Evolutionary conservation across 2,113 vertebrate genomes (phyloP), one percentile per base, ranked within the genome.

Genomic region (Orcinus orca): DNA sequence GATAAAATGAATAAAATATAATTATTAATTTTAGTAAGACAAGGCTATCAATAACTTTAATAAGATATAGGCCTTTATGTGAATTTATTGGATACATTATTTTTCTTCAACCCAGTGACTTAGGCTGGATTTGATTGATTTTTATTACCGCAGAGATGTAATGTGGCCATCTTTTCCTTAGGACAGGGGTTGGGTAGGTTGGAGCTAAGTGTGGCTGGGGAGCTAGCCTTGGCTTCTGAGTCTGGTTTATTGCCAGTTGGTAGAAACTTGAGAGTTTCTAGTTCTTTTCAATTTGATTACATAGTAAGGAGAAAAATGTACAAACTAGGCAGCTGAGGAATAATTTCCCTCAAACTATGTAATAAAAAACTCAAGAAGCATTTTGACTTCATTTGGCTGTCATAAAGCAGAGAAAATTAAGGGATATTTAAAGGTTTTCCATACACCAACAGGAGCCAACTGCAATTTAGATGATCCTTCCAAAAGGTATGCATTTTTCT

Each of bases 191-290:
- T 88, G 47, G 21, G 33, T 58, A 25, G 65, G 55, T 73, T 93
- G 84, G 47, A 70, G 44, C 74, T 79, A 71, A 73, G 38, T 47
- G 65, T 80, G 36, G 17, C 31, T 88, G 25, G 70, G 47, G 55
- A 96, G 70, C 33, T 63, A 96, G 70, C 23, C 47, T 87, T 87
- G 89, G 87, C 83, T 97, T 88, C 76, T 76, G 74, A 84, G 83
- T 87, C 93, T 81, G 92, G 23, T 92, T 96, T 86, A 13, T 15
- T 93, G 79, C 92, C 97, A 95, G 36, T 74, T 88, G 89, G 88
- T 97, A 36, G 96, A 97, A 98, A 98, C 55, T 76, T 91, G 85
- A 97, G 74, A 96, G 83, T 96, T 92, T 97, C 95, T 95, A 79
- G 41, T 65, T 92, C 77, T 97, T 97, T 96, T 85, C 36, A 88